Conservation (phyloP, 2,113 vertebrate species). For the Monarcha castaneiventris region DNA sequence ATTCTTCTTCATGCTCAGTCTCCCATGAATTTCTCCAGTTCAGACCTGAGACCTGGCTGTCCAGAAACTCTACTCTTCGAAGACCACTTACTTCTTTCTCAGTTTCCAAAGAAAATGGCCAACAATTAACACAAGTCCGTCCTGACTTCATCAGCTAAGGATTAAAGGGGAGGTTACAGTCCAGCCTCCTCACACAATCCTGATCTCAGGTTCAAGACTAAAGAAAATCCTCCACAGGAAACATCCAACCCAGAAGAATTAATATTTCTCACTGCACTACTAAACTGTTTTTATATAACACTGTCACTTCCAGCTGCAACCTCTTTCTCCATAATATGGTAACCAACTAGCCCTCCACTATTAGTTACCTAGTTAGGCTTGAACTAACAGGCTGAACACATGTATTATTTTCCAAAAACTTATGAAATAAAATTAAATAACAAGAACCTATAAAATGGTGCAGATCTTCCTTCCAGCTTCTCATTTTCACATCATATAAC, state of each 20-base stretch:
- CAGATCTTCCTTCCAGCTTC: background rate
- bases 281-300: background rate
- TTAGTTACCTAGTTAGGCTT: background rate
- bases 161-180: background rate
- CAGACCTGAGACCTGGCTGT: background rate
- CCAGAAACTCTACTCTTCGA: background rate
- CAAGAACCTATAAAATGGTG: background rate
- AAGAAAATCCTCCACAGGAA: constrained; percentile 5
- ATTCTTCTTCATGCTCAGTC: background rate
- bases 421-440: background rate
- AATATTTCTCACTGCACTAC: background rate
- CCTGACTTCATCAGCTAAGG: background rate
- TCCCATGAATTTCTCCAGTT: background rate
- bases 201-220: background rate
- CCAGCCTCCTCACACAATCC: background rate
- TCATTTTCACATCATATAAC: background rate
- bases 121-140: background rate
- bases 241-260: background rate
- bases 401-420: background rate
- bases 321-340: background rate
- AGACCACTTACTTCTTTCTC: background rate
- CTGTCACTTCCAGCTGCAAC: background rate
- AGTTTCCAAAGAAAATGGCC: background rate
- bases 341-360: background rate
- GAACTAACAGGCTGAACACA: background rate